Conservation (phyloP, 2,113 vertebrate species). For the Drymodes brunneopygia region DNA sequence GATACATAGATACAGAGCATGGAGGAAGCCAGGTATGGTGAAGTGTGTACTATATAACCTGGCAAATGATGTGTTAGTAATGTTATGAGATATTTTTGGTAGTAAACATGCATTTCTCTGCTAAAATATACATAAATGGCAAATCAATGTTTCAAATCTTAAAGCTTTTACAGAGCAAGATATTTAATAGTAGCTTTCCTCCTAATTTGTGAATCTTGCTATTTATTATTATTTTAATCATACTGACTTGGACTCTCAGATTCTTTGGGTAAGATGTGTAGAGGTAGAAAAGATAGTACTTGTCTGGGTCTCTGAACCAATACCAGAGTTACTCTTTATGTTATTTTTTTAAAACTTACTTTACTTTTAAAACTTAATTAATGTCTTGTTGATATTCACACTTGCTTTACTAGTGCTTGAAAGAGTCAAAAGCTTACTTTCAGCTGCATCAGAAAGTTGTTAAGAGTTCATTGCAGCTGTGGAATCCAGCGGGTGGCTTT, state of each 20-base stretch:
- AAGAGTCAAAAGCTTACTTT: not conserved
- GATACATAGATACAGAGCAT: conserved; percentile 96
- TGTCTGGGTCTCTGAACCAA: not conserved
- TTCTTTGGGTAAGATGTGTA: not conserved
- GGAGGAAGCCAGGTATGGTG: conserved; percentile 91
- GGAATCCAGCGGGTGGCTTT: not conserved
- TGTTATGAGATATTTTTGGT: not conserved
- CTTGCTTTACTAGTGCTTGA: not conserved
- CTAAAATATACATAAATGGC: not conserved
- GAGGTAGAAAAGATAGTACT: not conserved
- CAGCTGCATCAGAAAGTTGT: not conserved
- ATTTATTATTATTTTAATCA: not conserved
- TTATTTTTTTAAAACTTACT: not conserved
- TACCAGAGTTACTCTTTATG: not conserved
- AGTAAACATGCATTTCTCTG: not conserved
- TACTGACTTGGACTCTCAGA: not conserved
- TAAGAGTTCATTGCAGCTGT: not conserved
- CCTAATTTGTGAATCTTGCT: not conserved
- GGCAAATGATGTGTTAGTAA: not conserved
- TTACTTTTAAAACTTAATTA: not conserved
- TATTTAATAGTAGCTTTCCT: not conserved
- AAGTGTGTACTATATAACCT: not conserved
- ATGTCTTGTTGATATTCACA: not conserved
- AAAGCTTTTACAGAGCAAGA: not conserved
- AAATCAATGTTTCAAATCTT: not conserved